Evolutionary conservation across 2,888 invertebrate genomes (phyloP).

Genomic region (Orthonevra nobilis): DNA sequence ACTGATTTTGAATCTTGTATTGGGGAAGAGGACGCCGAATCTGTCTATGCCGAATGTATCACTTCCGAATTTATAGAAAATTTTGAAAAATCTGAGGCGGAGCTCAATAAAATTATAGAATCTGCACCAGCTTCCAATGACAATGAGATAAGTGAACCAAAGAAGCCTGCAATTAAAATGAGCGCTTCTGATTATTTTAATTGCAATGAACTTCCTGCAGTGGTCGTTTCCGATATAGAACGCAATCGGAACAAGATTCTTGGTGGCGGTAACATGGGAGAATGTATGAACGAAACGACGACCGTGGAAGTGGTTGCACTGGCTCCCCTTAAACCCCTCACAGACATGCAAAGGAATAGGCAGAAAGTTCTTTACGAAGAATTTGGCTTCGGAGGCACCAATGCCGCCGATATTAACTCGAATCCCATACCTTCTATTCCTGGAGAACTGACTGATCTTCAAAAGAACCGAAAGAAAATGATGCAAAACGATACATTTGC

Average conservation of each 20-base stretch:
- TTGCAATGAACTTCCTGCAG: conserved; percentile 73
- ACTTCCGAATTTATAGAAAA: conserved; percentile 72
- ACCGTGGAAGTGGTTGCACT: neutral
- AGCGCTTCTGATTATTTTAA: conserved; percentile 76
- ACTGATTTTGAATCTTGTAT: conserved; percentile 75
- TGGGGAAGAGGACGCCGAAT: conserved; percentile 72
- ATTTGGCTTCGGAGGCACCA: conserved; percentile 80
- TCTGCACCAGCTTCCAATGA: neutral
- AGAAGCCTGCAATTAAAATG: conserved; percentile 61
- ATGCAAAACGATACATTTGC: conserved; percentile 75
- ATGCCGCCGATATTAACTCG: conserved; percentile 74
- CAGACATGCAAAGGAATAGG: conserved; percentile 83
- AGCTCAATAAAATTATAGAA: conserved; percentile 65
- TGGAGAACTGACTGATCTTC: conserved; percentile 75
- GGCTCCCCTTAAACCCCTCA: conserved; percentile 76
- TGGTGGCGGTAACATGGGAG: conserved; percentile 64
- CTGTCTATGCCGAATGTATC: conserved; percentile 73
- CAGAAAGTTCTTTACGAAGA: conserved; percentile 84
- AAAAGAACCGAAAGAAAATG: conserved; percentile 78
- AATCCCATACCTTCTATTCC: conserved; percentile 67
- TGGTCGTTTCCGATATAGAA: conserved; percentile 66
- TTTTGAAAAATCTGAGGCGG: conserved; percentile 71
- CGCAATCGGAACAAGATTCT: conserved; percentile 74
- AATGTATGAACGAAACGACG: conserved; percentile 66
- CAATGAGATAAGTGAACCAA: neutral